Evolutionary conservation across 2,888 invertebrate species (phyloP), one percentile per base, ranked within the genome.

Genomic region (Acanthosepion lycidas): DNA sequence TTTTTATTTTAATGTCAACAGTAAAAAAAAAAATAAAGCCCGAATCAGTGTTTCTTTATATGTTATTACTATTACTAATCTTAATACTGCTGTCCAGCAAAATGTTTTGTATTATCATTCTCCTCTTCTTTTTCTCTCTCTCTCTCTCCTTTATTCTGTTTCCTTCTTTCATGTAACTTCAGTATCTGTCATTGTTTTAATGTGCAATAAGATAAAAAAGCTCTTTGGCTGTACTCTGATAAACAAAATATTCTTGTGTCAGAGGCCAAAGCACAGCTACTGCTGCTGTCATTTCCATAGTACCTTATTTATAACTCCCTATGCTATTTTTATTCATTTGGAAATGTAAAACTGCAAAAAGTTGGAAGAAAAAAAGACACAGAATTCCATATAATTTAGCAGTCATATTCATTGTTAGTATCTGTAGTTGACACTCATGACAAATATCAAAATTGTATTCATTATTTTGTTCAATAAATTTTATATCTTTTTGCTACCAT

Each of bases 401-500:
- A n/a, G 8, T 78, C 78, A 78, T 78, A 78, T 78, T 78, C 78
- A 78, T 78, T 78, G 78, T 78, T 78, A 78, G 78, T 78, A n/a
- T n/a, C 20, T 78, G 78, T 78, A 78, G 78, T 78, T 78, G 78
- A 78, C 78, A 78, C 33, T 78, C 78, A 78, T 78, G 78, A 59
- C 78, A 78, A 78, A 78, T n/a, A 78, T 78, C 78, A 78, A 78
- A 78, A n/a, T n/a, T 78, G 78, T 78, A 78, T 78, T 78, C 78
- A 78, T 78, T 78, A 78, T 78, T 78, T 78, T 78, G 78, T 78
- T 78, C 78, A 78, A 78, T 78, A 78, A 78, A 78, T 78, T 78
- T 78, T 78, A 78, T 78, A 78, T 78, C 78, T 78, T 78, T 78
- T 78, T 78, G 78, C 78, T 78, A 78, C 59, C 59, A 59, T 23